These are phyloP conservation scores for Lemur catta DNA, from an alignment of 2,797 vertebrate species.

Conservation along the genomic window DNA sequence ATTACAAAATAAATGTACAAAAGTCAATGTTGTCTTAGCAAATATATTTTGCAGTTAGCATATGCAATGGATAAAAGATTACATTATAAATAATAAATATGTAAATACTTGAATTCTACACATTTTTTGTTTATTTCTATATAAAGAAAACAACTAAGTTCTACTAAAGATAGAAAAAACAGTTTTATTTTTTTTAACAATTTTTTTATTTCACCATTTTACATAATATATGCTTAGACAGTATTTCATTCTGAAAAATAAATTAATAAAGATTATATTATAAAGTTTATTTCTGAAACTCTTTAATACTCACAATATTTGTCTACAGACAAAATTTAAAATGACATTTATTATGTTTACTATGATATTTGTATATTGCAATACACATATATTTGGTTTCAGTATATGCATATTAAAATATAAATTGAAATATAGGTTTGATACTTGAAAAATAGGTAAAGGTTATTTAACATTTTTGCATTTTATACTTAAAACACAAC, in stretches of 20 bases:
- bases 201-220: slow-evolving; percentile 26
- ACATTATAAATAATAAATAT: background rate
- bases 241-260: background rate
- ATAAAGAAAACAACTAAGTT: background rate
- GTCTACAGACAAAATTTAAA: background rate
- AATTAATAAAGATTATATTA: background rate
- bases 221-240: background rate
- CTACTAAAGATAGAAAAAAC: background rate
- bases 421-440: background rate
- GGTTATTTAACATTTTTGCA: background rate
- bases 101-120: background rate
- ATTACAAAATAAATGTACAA: background rate
- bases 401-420: background rate
- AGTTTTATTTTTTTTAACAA: too few relatives aligned
- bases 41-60: background rate
- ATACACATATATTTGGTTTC: background rate
- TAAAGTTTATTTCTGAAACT: slow-evolving; percentile 16
- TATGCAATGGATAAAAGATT: accelerated
- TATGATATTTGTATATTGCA: background rate
- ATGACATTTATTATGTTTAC: background rate
- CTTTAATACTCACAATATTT: background rate
- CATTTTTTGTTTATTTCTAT: background rate
- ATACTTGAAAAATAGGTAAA: background rate
- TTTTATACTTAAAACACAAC: background rate
- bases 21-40: background rate